Base-by-base conservation (phyloP, 1,140 invertebrate genomes). In the Delia radicum region DNA sequence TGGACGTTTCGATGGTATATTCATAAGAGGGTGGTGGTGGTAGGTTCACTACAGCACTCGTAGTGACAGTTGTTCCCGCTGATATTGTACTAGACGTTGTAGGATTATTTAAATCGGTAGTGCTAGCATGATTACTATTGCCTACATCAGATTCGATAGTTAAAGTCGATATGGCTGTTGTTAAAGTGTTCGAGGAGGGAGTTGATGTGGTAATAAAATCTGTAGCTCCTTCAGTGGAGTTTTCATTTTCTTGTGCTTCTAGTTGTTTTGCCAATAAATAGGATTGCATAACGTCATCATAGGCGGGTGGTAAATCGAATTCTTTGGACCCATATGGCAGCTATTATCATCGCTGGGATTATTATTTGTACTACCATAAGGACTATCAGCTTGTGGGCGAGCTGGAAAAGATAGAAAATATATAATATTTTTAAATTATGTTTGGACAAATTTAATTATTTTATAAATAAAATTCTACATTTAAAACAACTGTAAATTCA, bases 221-320 rank as follows among this genome's bases (percentile, higher is more conserved):
- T 31, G 10, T 26, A 33, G 48, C 48, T 21, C 15, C 18, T 4
- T 37, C 27, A 31, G n/a, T 10, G 3, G 24, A 15, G 26, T 33
- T 55, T 72, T 55, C 67, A 29, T n/a, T 74, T 29, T 31, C 15
- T 61, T 73, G 77, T 1, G 5, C 31, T 55, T 69, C 21, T n/a
- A 2, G 29, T 26, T 55, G 37, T 33, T 55, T 71, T 13, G 71
- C 37, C 33, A 71, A 46, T 13, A 55, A 29, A n/a, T 73, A 37
- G 12, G 46, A n/a, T 46, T 62, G 73, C 0, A 76, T 29, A 3
- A 82, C 75, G 18, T 84, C 82, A 77, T 84, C 82, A 55, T 84
- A 84, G 42, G 79, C 80, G 65, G 82, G 82, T 27, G 82, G 82
- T 21, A 84, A 69, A 77, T 84, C 82, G 75, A 82, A 74, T n/a